Base-by-base conservation (phyloP, 2,113 vertebrate species). In the Calidris pygmaea region DNA sequence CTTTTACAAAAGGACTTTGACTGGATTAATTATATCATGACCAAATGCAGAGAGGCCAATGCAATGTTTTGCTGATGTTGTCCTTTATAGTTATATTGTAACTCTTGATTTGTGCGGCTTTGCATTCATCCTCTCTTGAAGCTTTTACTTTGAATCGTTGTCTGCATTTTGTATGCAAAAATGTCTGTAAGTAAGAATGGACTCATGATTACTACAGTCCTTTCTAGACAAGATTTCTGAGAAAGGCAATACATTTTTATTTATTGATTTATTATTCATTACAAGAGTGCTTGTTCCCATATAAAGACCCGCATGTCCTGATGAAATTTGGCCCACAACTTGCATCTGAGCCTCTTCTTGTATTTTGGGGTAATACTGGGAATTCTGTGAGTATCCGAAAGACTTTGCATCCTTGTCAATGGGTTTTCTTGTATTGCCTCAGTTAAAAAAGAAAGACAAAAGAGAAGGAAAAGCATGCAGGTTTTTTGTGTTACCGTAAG, bases 31-130 rank as follows among this genome's bases (percentile, higher is more conserved):
- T 94, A 77, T 73, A 43, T 77, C 89, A 92, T 7, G 1, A 87
- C 55, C 41, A 47, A 93, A 85, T 59, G 65, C 26, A 56, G 59
- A 68, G 68, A 93, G 34, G 55, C 67, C 68, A 83, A 79, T 23
- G 23, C 14, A 93, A 62, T 86, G 18, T 81, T 91, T 90, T 93
- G 75, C 82, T 98, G 94, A 96, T 67, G 73, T 21, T 91, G 65
- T 39, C 41, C 55, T 91, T 94, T 91, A 47, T 24, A 91, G 59
- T 78, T 67, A 22, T 16, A 43, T 23, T 79, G 53, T 55, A 87
- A 71, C 24, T 45, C 74, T 79, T 81, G 56, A 78, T 59, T 87
- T 85, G 58, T 85, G 29, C 9, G 74, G 41, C 39, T 90, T 60
- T 81, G 6, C 14, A 37, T 76, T 76, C 34, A 53, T 37, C 17